Percentiles rank a stretch among this genome's conserved stretches.
These are phyloP conservation scores for Cryptocheilus praepositus DNA, from an alignment of 2,888 invertebrate genomes.

Conservation along the genomic window DNA sequence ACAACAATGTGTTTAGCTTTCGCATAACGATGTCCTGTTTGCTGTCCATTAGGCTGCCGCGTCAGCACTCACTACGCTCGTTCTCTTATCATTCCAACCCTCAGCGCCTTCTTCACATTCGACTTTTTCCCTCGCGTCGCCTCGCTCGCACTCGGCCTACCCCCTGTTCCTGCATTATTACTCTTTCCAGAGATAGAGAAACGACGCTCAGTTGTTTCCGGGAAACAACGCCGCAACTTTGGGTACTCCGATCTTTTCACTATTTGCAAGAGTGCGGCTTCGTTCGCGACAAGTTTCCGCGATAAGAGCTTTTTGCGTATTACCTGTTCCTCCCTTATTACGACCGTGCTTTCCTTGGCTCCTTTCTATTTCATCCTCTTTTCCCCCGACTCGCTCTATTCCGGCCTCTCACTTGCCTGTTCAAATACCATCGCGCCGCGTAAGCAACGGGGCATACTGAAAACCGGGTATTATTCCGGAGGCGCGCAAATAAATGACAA, in stretches of 20 bases:
- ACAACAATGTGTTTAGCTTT: constrained; percentile 27
- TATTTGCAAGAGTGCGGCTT: background rate
- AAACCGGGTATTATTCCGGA: background rate
- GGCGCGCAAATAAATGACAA: background rate
- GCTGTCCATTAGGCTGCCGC: constrained; percentile 54
- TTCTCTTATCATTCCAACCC: constrained; percentile 25
- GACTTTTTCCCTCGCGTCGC: constrained; percentile 21
- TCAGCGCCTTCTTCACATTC: constrained; percentile 20
- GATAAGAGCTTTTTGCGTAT: constrained; percentile 17
- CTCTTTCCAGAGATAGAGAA: constrained; percentile 20
- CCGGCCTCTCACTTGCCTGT: no score
- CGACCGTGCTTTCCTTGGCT: no score
- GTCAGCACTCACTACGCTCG: constrained; percentile 40
- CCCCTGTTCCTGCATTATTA: constrained; percentile 26
- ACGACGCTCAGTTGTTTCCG: constrained; percentile 23
- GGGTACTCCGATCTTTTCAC: constrained; percentile 9
- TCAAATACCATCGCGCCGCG: no score
- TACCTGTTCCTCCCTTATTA: constrained; percentile 1
- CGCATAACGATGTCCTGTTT: constrained; percentile 47
- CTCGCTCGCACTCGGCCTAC: background rate
- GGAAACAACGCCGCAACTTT: constrained; percentile 11
- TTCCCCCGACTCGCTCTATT: background rate
- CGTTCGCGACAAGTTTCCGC: constrained; percentile 4
- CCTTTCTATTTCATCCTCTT: no score
- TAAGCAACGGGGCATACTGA: no score